These are phyloP conservation scores for Hydrozoanthus tunicans DNA, from an alignment of 64 coral and sea anemone genomes.

Conservation along the genomic window DNA sequence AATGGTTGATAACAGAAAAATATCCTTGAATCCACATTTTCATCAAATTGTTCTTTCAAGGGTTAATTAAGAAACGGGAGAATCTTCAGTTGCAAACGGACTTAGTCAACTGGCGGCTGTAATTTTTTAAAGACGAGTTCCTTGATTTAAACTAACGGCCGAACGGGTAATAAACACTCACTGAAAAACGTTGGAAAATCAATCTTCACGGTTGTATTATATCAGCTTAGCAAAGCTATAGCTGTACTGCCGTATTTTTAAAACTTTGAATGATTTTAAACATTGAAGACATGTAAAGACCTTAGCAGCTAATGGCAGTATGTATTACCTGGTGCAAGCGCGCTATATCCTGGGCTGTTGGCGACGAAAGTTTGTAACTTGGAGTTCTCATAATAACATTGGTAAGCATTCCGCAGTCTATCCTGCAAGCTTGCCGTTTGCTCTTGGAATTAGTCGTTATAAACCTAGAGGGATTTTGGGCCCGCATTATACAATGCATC, in stretches of 20 bases:
- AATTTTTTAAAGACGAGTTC: not conserved
- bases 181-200: not conserved
- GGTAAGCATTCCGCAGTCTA: conserved; percentile 2
- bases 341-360: conserved; percentile 1
- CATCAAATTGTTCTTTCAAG: too few species aligned
- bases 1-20: too few species aligned
- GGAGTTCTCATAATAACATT: conserved; percentile 42
- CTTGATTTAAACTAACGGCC: not conserved
- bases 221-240: not conserved
- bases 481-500: conserved; percentile 15
- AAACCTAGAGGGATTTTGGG: not conserved
- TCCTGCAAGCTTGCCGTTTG: not conserved
- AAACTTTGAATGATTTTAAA: not conserved
- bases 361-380: conserved; percentile 17
- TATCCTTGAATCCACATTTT: too few species aligned
- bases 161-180: not conserved
- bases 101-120: too few species aligned
- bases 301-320: not conserved
- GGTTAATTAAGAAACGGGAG: too few species aligned
- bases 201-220: not conserved
- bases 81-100: too few species aligned
- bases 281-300: not conserved
- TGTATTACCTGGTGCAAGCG: conserved; percentile 26
- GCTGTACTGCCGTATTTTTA: not conserved
- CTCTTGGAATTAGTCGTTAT: not conserved